A percentile compares a stretch with the other conserved stretches of the same genome.
Conservation (phyloP, 2,888 invertebrate species). For the Zaprionus lineosus region DNA sequence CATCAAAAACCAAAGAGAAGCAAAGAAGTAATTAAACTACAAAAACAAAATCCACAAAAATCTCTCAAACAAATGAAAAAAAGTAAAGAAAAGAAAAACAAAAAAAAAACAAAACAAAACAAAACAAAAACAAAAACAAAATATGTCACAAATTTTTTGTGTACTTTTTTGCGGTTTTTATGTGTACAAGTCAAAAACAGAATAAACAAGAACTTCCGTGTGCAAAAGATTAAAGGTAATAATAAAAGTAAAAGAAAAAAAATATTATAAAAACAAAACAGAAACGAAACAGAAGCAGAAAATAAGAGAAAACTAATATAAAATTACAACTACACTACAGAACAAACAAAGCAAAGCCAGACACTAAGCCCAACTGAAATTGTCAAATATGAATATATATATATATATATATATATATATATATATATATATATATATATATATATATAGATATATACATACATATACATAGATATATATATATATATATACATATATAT, state of each 20-base stretch:
- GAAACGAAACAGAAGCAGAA: constrained; percentile 4
- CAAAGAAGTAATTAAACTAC: constrained; percentile 18
- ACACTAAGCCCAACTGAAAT: constrained; percentile 77
- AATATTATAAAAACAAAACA: constrained; percentile 15
- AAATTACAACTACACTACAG: constrained; percentile 59
- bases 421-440: constrained; percentile 42
- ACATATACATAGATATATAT: constrained; percentile 65
- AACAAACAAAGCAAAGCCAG: constrained; percentile 61
- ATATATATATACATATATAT: constrained; percentile 69
- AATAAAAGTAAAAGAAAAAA: constrained; percentile 14
- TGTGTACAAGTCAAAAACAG: constrained; percentile 61
- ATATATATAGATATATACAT: constrained; percentile 49
- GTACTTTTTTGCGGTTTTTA: constrained; percentile 62
- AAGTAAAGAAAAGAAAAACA: constrained; percentile 24
- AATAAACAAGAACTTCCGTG: constrained; percentile 59
- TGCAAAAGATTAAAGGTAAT: no score
- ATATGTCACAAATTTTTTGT: constrained; percentile 55
- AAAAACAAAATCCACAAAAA: constrained; percentile 23
- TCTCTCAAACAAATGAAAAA: constrained; percentile 14
- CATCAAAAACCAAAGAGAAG: constrained; percentile 67
- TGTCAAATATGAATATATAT: constrained; percentile 65
- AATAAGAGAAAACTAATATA: constrained; percentile 18
- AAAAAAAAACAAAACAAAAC: constrained; percentile 29
- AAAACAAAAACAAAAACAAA: constrained; percentile 26
- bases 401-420: constrained; percentile 39